Base-by-base conservation (phyloP, 2,113 vertebrate species). In the Dendrocopos noguchii region DNA sequence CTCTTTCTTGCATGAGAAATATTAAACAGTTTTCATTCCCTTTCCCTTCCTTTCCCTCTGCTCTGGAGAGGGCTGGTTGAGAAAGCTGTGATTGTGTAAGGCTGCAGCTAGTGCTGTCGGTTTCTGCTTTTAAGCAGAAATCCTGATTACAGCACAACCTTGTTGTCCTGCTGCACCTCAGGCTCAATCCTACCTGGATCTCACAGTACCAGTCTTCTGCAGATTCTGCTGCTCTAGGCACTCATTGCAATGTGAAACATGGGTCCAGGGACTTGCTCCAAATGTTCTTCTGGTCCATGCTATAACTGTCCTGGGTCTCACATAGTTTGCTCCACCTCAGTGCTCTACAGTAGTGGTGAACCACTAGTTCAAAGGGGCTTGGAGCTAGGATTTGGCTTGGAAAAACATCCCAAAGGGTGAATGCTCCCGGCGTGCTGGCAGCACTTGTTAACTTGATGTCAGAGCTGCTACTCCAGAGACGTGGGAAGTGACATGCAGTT, bases 401-500 rank as follows among this genome's bases (percentile, higher is more conserved):
- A 78, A 75, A 75, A 89, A 20, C 63, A 52, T 17, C 28, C 59
- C 20, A 36, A 63, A 74, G 47, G 68, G 9, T 39, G 84, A 87
- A 80, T 20, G 59, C 36, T 90, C 5, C 53, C 47, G 76, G 47
- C 4, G 0, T 76, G 34, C 75, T 73, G 84, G 81, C 82, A 93
- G 76, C 46, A 13, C 71, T 92, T 63, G 59, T 50, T 84, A 68
- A 21, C 79, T 91, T 59, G 18, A 0, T 88, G 88, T 95, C 88
- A 88, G 91, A 74, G 61, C 88, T 64, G 75, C 82, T 90, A 5
- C 61, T 16, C 80, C 73, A 64, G 90, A 86, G 95, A 93, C 25
- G 79, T 94, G 93, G 87, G 94, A 95, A 94, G 94, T 80, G 94
- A 89, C 90, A 95, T 31, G 28, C 0, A 0, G 79, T 31, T 90